Conservation (phyloP, 2,888 invertebrate species). For the Drosophila subquinaria region DNA sequence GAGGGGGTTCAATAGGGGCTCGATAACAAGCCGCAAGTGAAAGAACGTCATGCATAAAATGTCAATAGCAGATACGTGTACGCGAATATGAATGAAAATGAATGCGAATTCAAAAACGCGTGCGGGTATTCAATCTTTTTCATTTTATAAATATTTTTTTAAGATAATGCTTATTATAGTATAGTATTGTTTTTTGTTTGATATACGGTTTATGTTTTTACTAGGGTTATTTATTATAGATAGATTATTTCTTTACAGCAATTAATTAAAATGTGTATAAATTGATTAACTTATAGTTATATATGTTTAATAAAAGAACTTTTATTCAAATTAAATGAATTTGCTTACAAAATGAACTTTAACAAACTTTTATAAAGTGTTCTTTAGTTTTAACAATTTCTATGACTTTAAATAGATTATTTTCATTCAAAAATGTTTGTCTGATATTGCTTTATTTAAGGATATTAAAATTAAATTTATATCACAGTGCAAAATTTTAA, state of each 20-base stretch:
- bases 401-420: too few relatives aligned
- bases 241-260: background rate
- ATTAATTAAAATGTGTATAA: background rate
- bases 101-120: conserved; percentile 19
- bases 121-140: conserved; percentile 15
- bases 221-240: background rate
- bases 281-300: background rate
- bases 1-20: conserved; percentile 1
- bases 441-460: too few relatives aligned
- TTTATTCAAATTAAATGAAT: too few relatives aligned
- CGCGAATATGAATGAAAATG: conserved; percentile 34
- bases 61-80: conserved; percentile 53
- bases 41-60: conserved; percentile 50
- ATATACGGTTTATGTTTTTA: background rate
- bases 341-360: too few relatives aligned
- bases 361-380: too few relatives aligned
- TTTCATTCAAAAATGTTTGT: too few relatives aligned
- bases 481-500: background rate
- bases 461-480: too few relatives aligned
- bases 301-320: too few relatives aligned
- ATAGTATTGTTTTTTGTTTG: background rate
- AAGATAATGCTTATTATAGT: conserved; percentile 24
- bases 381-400: too few relatives aligned
- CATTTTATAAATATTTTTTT: conserved; percentile 8
- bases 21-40: conserved; percentile 35